phyloP scores from a whole-genome alignment of 2,888 invertebrate genomes.

The Ceriagrion tenellum region DNA sequence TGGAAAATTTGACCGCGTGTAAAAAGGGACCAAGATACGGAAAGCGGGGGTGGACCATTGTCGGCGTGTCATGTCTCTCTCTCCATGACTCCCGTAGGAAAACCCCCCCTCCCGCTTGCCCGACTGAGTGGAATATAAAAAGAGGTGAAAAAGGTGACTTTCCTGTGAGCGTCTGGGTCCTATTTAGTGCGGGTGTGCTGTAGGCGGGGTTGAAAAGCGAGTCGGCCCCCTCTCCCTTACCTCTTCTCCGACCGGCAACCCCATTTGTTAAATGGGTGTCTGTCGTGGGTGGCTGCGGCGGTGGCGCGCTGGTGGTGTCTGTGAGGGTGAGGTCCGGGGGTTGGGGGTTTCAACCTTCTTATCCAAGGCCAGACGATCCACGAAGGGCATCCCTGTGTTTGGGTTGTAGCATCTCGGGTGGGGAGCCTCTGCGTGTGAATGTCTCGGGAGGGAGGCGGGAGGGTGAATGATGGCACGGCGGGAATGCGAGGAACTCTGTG shows the following conservation, averaged over 20 bases:
- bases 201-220: background rate
- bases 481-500: conserved; percentile 10
- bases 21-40: too few species aligned
- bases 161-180: background rate
- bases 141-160: background rate
- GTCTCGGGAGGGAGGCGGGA: too few species aligned
- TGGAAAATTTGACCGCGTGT: too few species aligned
- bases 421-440: too few species aligned
- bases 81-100: background rate
- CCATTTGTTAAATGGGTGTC: background rate
- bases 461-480: background rate
- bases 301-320: background rate
- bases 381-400: conserved; percentile 29
- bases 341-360: background rate
- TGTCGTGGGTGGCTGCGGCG: background rate
- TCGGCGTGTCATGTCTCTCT: background rate
- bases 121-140: background rate
- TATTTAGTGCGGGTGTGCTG: background rate
- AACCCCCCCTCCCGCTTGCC: background rate
- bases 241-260: background rate
- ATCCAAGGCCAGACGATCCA: conserved; percentile 48
- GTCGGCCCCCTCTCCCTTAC: background rate
- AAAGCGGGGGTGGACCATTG: background rate
- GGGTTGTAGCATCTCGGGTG: background rate
- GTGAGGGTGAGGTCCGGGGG: too few species aligned